Percentiles rank a stretch among this genome's conserved stretches.
These are phyloP conservation scores for Taeniopygia guttata DNA, from an alignment of 2,797 vertebrate species.

Conservation along the genomic window DNA sequence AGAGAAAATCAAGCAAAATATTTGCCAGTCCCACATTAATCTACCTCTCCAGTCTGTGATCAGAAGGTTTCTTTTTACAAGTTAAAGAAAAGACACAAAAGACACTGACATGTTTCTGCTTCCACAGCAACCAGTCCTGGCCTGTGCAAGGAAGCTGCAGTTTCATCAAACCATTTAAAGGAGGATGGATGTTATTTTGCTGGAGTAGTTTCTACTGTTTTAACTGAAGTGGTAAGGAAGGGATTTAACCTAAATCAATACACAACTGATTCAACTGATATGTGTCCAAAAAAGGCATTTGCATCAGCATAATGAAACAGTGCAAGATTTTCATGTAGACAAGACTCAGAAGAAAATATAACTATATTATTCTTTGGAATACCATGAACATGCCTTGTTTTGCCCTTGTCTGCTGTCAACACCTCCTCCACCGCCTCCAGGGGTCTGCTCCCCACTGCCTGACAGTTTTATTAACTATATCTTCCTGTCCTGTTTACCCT, in stretches of 20 bases:
- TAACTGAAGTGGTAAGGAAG: not conserved
- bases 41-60: not conserved
- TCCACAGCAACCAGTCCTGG: not conserved
- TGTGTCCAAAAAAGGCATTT: slow-evolving; percentile 20
- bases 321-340: not conserved
- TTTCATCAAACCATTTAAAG: slow-evolving; percentile 53
- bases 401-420: slow-evolving; percentile 13
- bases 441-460: not conserved
- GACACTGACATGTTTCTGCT: not conserved
- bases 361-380: not conserved
- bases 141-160: slow-evolving; percentile 26
- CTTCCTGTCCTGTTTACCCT: slow-evolving; percentile 5
- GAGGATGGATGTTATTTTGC: slow-evolving; percentile 16
- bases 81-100: not conserved
- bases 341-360: slow-evolving; percentile 13
- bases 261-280: not conserved
- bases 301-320: slow-evolving; percentile 15
- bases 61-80: not conserved
- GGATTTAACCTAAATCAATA: slow-evolving; percentile 25
- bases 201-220: not conserved
- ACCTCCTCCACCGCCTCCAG: slow-evolving; percentile 24
- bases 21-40: not conserved
- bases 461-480: not conserved
- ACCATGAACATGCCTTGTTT: slow-evolving; percentile 11
- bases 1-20: slow-evolving; percentile 1